Percentiles rank a stretch among this genome's conserved stretches.
Conservation (phyloP, 2,113 vertebrate genomes). For the Chaenogobius annularis region DNA sequence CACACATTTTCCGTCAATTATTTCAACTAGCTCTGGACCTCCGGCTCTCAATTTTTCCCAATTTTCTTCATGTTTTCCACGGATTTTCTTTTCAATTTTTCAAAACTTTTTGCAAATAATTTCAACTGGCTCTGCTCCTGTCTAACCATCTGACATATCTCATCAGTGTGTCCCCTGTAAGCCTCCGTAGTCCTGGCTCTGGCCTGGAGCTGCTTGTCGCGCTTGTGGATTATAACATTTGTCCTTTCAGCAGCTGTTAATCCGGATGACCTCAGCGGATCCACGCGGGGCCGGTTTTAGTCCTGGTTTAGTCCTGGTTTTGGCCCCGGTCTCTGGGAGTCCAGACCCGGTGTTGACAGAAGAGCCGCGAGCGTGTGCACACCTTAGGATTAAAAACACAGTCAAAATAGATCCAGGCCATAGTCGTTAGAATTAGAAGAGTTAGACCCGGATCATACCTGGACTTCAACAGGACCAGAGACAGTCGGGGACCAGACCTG, state of each 20-base stretch:
- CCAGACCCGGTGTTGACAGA: not conserved
- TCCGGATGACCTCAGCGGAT: not conserved
- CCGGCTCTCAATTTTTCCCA: no score
- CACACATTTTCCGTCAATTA: no score
- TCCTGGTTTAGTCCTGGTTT: not conserved
- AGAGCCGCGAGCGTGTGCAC: not conserved
- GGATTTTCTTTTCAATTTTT: no score
- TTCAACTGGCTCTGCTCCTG: not conserved
- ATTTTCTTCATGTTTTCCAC: no score
- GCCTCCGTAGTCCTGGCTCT: not conserved
- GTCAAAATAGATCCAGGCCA: not conserved
- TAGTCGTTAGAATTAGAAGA: not conserved
- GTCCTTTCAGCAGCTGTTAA: conserved; percentile 8
- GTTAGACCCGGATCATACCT: not conserved
- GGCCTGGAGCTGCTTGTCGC: not conserved
- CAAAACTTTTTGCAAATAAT: no score
- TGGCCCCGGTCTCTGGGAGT: not conserved
- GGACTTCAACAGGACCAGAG: not conserved
- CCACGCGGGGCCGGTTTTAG: not conserved
- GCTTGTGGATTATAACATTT: conserved; percentile 12
- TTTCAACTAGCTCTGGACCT: no score
- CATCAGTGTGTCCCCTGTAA: not conserved
- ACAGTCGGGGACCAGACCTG: not conserved
- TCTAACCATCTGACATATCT: not conserved
- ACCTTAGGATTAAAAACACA: not conserved